Evolutionary conservation across 2,113 vertebrate genomes (phyloP).

Genomic region (Polypterus bichir): DNA sequence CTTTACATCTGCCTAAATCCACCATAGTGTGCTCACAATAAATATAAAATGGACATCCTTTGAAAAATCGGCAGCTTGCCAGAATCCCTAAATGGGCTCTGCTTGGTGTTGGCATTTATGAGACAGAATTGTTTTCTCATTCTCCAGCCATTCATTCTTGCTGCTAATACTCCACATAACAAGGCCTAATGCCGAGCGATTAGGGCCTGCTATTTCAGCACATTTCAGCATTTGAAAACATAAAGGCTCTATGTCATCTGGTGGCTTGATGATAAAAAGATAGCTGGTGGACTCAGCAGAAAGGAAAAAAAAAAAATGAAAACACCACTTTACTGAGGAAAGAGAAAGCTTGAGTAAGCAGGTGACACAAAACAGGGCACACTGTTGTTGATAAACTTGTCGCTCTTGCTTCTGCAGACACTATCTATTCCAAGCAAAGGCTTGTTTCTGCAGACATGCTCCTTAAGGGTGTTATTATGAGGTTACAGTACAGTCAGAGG

Average conservation of each 20-base stretch:
- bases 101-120: constrained; percentile 48
- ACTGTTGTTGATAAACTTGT: too few relatives aligned
- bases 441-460: too few relatives aligned
- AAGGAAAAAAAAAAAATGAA: constrained; percentile 36
- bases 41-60: too few relatives aligned
- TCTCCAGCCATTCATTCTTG: constrained; percentile 49
- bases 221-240: constrained; percentile 47
- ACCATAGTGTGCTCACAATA: too few relatives aligned
- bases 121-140: constrained; percentile 41
- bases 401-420: too few relatives aligned
- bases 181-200: constrained; percentile 57
- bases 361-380: not conserved
- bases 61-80: too few relatives aligned
- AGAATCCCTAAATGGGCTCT: constrained; percentile 41
- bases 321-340: not conserved
- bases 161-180: constrained; percentile 65
- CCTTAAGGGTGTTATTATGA: too few relatives aligned
- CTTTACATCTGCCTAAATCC: too few relatives aligned
- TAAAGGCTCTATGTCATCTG: constrained; percentile 32
- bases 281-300: constrained; percentile 64
- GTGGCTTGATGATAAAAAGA: constrained; percentile 38
- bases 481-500: too few relatives aligned
- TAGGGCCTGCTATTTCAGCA: constrained; percentile 61
- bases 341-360: not conserved
- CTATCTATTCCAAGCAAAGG: too few relatives aligned